phyloP scores from a whole-genome alignment of 2,113 vertebrate genomes.

The Elachura formosa region DNA sequence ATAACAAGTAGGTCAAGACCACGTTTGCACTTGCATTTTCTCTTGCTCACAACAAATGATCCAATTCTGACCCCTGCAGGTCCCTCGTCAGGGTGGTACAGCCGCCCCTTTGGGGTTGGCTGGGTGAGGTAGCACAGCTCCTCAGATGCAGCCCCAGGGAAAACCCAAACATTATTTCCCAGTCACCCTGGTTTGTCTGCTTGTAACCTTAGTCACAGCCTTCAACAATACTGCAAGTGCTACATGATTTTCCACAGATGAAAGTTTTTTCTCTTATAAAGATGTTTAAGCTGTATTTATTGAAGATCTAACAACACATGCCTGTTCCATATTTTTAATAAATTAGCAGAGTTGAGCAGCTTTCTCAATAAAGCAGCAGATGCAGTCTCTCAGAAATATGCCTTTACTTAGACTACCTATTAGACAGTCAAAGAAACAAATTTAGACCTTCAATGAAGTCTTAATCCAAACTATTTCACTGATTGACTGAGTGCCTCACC shows the following conservation, averaged over 20 bases:
- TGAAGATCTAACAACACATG: not conserved
- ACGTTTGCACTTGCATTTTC: not conserved
- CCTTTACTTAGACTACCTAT: not conserved
- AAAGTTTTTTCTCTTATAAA: not conserved
- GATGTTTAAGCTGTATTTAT: not conserved
- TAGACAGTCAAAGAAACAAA: not conserved
- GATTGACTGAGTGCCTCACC: not conserved
- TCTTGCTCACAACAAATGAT: not conserved
- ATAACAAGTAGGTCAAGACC: not conserved
- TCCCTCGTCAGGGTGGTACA: accelerated
- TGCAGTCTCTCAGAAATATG: not conserved
- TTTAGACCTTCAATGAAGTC: not conserved
- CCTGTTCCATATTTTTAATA: not conserved
- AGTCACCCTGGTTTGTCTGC: not conserved
- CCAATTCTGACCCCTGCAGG: not conserved
- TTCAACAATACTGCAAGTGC: not conserved
- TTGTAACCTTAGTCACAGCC: not conserved
- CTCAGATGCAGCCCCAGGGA: accelerated
- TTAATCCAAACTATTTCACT: not conserved
- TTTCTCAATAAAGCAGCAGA: not conserved
- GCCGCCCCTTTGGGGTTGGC: accelerated
- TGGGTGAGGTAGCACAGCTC: not conserved
- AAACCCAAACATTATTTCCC: not conserved
- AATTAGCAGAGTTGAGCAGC: not conserved
- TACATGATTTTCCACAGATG: not conserved